Conservation (phyloP, 2,888 invertebrate species). For the Macrophya annulata region DNA sequence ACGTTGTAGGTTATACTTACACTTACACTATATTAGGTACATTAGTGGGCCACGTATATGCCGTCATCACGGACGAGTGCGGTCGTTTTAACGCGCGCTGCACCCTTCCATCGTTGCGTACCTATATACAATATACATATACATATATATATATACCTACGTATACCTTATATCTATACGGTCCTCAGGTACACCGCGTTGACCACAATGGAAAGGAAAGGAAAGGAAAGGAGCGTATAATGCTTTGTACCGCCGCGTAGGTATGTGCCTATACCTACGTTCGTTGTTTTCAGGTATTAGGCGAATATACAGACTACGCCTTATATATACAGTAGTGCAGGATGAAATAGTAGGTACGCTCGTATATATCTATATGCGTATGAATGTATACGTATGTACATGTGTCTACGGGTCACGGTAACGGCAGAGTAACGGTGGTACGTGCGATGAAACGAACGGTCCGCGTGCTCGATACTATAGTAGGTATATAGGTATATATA, state of each 20-base stretch:
- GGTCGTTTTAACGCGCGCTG: not conserved
- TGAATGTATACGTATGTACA: not conserved
- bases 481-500: not conserved
- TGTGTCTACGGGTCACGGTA: not conserved
- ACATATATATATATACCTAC: not conserved
- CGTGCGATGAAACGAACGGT: not conserved
- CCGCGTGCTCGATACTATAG: conserved; percentile 10
- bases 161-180: not conserved
- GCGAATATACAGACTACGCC: conserved; percentile 10
- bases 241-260: not conserved
- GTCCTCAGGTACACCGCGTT: not conserved
- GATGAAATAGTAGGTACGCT: not conserved
- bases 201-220: conserved; percentile 8
- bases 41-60: not conserved
- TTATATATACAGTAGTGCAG: not conserved
- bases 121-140: no score
- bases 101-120: not conserved
- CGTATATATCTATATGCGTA: not conserved
- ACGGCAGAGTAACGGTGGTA: conserved; percentile 8
- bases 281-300: not conserved
- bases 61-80: not conserved
- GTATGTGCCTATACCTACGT: no score
- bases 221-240: not conserved
- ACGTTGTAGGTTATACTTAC: no score
- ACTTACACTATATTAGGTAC: no score